Conservation (phyloP, 2,113 vertebrate genomes). For the Hemiscyllium ocellatum region DNA sequence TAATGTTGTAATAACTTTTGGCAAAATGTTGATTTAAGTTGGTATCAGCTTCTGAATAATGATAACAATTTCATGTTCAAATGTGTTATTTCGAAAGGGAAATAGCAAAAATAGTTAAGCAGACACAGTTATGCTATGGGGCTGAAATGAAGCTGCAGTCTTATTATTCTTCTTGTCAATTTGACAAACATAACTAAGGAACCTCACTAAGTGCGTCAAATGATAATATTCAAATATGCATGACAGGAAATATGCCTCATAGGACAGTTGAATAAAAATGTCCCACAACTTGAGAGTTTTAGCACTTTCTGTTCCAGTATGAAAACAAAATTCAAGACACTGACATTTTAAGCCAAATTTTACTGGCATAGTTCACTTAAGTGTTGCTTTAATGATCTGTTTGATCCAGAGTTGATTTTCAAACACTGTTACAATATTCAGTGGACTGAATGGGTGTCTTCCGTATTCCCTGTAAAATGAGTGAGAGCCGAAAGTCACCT, state of each 20-base stretch:
- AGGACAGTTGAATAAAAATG: not conserved
- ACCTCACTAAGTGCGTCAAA: not conserved
- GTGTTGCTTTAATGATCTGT: not conserved
- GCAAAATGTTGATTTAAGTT: not conserved
- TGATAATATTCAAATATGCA: not conserved
- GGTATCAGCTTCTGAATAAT: not conserved
- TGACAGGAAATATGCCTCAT: not conserved
- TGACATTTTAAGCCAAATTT: not conserved
- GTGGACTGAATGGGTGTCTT: not conserved
- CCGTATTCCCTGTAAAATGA: not conserved
- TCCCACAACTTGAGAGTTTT: not conserved
- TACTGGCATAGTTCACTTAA: not conserved
- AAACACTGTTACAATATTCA: not conserved
- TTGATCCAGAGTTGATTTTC: not conserved
- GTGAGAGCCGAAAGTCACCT: not conserved
- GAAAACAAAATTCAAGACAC: not conserved
- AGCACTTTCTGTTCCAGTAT: not conserved
- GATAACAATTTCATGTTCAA: not conserved
- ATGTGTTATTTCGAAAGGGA: not conserved
- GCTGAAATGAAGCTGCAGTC: not conserved
- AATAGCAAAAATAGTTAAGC: not conserved
- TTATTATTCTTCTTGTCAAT: not conserved
- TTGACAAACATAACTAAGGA: not conserved
- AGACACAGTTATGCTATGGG: not conserved
- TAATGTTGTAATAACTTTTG: not conserved